Evolutionary conservation across 2,888 invertebrate genomes (phyloP).

Genomic region (Iphiclides podalirius): DNA sequence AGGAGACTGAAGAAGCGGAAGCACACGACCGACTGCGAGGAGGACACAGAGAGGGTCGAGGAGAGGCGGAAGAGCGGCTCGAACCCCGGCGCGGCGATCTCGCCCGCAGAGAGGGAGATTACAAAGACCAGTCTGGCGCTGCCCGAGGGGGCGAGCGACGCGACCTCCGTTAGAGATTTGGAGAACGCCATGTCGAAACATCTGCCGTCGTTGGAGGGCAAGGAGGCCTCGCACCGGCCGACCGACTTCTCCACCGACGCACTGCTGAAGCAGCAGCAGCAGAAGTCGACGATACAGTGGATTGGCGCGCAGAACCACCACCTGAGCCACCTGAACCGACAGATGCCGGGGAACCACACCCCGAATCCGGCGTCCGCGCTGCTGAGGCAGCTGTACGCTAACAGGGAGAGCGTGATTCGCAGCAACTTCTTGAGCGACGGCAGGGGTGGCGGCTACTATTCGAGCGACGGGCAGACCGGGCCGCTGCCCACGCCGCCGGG

Average conservation of each 20-base stretch:
- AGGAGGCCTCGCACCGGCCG: slow-evolving; percentile 82
- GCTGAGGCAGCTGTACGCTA: slow-evolving; percentile 93
- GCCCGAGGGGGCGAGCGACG: slow-evolving; percentile 63
- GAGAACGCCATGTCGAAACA: slow-evolving; percentile 99
- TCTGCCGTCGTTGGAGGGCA: slow-evolving; percentile 82
- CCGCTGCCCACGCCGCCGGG: slow-evolving; percentile 95
- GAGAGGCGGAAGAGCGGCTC: slow-evolving; percentile 69
- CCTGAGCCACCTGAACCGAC: slow-evolving; percentile 81
- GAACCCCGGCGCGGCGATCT: slow-evolving; percentile 62
- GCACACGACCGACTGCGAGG: slow-evolving; percentile 67
- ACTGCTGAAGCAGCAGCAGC: slow-evolving; percentile 88
- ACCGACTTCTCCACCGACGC: slow-evolving; percentile 95
- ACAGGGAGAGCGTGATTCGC: slow-evolving; percentile 96
- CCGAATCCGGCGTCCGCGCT: slow-evolving; percentile 93
- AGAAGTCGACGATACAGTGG: slow-evolving; percentile 93
- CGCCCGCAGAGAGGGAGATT: slow-evolving; percentile 67
- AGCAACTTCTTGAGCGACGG: slow-evolving; percentile 85
- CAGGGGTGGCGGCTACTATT: slow-evolving; percentile 69
- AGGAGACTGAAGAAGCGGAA: slow-evolving; percentile 80
- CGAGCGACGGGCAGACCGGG: slow-evolving; percentile 83
- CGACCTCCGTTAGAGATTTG: slow-evolving; percentile 91
- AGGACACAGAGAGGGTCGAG: slow-evolving; percentile 67
- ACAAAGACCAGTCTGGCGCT: slow-evolving; percentile 62
- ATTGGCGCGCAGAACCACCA: slow-evolving; percentile 89
- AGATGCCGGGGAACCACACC: slow-evolving; percentile 75